Evolutionary conservation across 2,888 invertebrate genomes (phyloP), one percentile per base, ranked within the genome.

Genomic region (Agrotis clavis): DNA sequence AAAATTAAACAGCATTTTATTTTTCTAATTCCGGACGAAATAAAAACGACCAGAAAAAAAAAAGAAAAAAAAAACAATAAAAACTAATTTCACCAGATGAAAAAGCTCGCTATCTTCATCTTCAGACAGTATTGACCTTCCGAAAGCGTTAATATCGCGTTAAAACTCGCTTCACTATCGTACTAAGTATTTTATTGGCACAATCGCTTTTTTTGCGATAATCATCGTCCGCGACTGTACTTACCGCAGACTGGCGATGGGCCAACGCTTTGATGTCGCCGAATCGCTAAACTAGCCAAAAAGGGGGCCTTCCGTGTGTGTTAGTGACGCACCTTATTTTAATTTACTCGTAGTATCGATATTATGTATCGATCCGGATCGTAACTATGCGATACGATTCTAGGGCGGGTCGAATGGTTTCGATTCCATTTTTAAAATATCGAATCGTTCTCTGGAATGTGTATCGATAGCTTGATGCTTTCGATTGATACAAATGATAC

Each of bases 181-280:
- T 14, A 54, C 6, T 53, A 18, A 53, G 57, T 70, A 61, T 71
- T 72, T 78, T 45, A 85, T 71, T 50, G 25, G 41, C 67, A 73
- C 64, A 54, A 74, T 60, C 45, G 50, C 41, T 30, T 74, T 79
- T 69, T 72, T 66, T 56, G 51, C 51, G 84, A 81, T 83, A 83
- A 53, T 47, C n/a, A 81, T 83, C 81, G 81, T 41, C 4, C 65
- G 45, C 56, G 84, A 71, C n/a, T 71, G 69, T 82, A 81, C 85
- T n/a, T 11, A 41, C 56, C 53, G 11, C 62, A 65, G 68, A 76
- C 74, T 86, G 85, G 85, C 86, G 62, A 53, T 54, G 70, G 59
- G 81, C 87, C 87, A 87, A 77, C 45, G 19, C 78, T 87, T 87
- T 87, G 86, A 87, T 85, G 85, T 86, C 82, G 74, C 83, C 85